phyloP scores from a whole-genome alignment of 2,113 vertebrate genomes.

The Pipra filicauda region DNA sequence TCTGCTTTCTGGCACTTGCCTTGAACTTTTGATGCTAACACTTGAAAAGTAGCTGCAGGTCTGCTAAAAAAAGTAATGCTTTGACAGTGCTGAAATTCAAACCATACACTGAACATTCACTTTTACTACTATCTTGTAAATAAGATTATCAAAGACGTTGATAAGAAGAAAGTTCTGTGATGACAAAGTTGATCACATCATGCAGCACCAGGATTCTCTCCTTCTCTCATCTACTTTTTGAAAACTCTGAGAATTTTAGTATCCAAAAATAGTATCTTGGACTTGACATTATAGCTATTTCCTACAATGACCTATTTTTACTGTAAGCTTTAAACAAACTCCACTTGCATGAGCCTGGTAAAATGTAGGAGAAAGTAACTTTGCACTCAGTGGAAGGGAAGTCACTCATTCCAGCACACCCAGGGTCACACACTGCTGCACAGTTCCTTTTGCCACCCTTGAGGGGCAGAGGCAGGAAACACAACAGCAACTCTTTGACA shows the following conservation, averaged over 20 bases:
- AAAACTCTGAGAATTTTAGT: background rate
- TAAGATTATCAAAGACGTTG: background rate
- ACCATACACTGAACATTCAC: background rate
- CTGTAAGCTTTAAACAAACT: fast-evolving
- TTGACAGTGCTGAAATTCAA: slow-evolving; percentile 19
- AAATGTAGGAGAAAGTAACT: background rate
- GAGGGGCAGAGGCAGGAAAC: background rate
- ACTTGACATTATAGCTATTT: background rate
- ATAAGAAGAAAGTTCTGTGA: background rate
- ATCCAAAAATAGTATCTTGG: background rate
- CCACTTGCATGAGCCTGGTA: background rate
- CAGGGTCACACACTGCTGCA: fast-evolving
- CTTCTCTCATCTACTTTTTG: background rate
- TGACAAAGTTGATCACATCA: background rate
- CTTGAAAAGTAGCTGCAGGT: background rate
- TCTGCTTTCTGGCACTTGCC: background rate
- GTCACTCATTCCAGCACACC: fast-evolving
- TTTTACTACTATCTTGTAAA: background rate
- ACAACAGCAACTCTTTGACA: background rate
- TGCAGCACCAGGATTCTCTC: background rate
- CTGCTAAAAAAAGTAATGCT: background rate
- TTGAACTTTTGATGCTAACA: background rate
- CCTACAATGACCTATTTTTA: slow-evolving; percentile 12
- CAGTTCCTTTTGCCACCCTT: background rate
- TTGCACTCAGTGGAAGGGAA: background rate